Percentiles rank a stretch among this genome's conserved stretches.
Evolutionary conservation across 2,888 invertebrate genomes (phyloP).

Genomic region (Cephus rjabovi): DNA sequence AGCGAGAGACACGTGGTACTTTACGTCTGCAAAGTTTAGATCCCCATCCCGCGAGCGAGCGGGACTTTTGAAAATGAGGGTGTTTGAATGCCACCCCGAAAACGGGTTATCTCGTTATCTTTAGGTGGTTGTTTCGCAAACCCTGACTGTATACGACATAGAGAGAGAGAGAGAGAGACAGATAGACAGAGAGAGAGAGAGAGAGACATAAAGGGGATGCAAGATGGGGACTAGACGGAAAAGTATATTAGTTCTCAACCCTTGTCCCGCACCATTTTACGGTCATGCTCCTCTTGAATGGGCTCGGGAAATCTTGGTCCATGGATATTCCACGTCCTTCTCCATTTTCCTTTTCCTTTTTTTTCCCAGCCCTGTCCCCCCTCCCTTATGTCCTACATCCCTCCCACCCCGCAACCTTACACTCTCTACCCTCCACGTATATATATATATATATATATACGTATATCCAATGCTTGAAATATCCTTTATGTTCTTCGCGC

Average conservation of each 20-base stretch:
- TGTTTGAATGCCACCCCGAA: constrained; percentile 53
- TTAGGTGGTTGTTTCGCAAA: constrained; percentile 41
- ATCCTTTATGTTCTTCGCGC: background rate
- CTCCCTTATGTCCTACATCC: background rate
- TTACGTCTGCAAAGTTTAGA: constrained; percentile 18
- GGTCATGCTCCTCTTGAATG: constrained; percentile 24
- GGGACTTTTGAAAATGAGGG: constrained; percentile 53
- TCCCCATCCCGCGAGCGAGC: background rate
- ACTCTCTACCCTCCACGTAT: background rate
- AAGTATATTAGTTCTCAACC: constrained; percentile 48
- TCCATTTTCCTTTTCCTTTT: background rate
- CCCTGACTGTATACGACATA: constrained; percentile 23
- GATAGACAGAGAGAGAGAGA: constrained; percentile 2
- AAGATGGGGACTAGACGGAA: constrained; percentile 21
- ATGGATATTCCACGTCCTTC: background rate
- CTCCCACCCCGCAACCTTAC: background rate
- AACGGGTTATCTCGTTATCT: constrained; percentile 57
- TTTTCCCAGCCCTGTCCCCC: background rate
- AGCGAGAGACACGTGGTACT: background rate
- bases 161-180: constrained; percentile 11
- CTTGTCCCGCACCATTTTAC: constrained; percentile 35
- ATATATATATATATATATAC: background rate
- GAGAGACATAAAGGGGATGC: background rate
- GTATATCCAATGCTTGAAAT: background rate
- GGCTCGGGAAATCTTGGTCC: constrained; percentile 29